A percentile compares a stretch with the other conserved stretches of the same genome.
Evolutionary conservation across 2,888 invertebrate species (phyloP).

Genomic region (Spatulosminthurus flaviceps): DNA sequence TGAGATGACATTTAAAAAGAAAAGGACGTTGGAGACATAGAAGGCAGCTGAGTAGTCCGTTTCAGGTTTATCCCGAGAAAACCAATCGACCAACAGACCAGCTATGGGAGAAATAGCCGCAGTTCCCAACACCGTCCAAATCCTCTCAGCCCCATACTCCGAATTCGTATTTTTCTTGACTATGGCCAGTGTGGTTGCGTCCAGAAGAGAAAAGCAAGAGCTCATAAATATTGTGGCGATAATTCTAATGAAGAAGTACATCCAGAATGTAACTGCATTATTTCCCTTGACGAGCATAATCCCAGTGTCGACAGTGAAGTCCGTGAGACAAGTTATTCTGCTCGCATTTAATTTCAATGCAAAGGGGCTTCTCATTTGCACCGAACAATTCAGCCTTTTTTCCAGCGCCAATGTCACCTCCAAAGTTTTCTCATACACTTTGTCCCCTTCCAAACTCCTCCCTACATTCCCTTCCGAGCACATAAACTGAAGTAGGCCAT

Average conservation of each 20-base stretch:
- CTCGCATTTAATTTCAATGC: conserved; percentile 27
- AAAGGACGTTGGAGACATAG: conserved; percentile 79
- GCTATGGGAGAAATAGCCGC: conserved; percentile 83
- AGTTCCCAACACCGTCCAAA: conserved; percentile 84
- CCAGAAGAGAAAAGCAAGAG: conserved; percentile 87
- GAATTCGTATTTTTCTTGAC: conserved; percentile 81
- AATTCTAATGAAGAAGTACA: conserved; percentile 82
- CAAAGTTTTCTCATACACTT: background rate
- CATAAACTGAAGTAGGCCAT: conserved; percentile 30
- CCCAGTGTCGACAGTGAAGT: conserved; percentile 48
- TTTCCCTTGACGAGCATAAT: conserved; percentile 51
- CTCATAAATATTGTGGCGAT: conserved; percentile 83
- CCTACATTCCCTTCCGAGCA: background rate
- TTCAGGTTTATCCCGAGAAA: conserved; percentile 66
- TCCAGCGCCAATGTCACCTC: conserved; percentile 6
- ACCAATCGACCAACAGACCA: conserved; percentile 78
- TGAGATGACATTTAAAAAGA: conserved; percentile 77
- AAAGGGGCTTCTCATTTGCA: conserved; percentile 33
- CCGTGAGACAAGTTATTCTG: conserved; percentile 47
- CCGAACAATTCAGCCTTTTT: conserved; percentile 8
- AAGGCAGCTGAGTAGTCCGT: conserved; percentile 90
- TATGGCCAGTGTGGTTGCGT: conserved; percentile 86
- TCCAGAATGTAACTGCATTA: conserved; percentile 73
- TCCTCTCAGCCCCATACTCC: conserved; percentile 81
- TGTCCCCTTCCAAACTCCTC: background rate